Base-by-base conservation (phyloP, 2,113 vertebrate species). In the Corythornis cristatus region DNA sequence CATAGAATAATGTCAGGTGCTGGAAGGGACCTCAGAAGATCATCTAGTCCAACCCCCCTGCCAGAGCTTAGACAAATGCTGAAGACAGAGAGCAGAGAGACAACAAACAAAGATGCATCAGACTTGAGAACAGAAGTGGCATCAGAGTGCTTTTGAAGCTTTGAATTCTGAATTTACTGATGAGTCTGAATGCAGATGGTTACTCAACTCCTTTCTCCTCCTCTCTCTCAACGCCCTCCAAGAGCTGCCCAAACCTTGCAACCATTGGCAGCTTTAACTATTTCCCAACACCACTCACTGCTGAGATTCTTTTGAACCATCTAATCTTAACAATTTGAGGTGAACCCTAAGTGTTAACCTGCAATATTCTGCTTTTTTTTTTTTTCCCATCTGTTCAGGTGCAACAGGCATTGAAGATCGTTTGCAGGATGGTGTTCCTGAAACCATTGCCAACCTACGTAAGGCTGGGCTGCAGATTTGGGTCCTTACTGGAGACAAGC, bases 401-500 rank as follows among this genome's bases (percentile, higher is more conserved):
- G 99, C 99, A 29, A 99, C 99, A 0, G 99, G 99, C 53, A 98
- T 99, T 46, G 99, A 99, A 96, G 99, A 99, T 92, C 98, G 99
- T 61, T 97, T 99, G 81, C 99, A 99, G 96, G 99, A 99, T 2
- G 99, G 99, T 2, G 99, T 99, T 8, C 99, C 99, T 1, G 99
- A 99, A 94, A 99, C 99, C 43, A 99, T 99, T 17, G 98, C 98
- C 11, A 98, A 97, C 7, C 91, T 99, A 76, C 98, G 98, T 50
- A 98, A 98, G 84, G 99, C 99, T 8, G 99, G 99, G n/a, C 94
- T 99, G 66, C 98, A 99, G 97, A 99, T 99, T 64, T 99, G 99
- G 99, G 99, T 99, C 81, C 98, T 99, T 93, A 99, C 99, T 1
- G 99, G 99, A 8, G 99, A 99, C 97, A 99, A 99, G 91, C 99